Conservation (phyloP, 2,797 vertebrate species). For the Eulemur rubriventer region DNA sequence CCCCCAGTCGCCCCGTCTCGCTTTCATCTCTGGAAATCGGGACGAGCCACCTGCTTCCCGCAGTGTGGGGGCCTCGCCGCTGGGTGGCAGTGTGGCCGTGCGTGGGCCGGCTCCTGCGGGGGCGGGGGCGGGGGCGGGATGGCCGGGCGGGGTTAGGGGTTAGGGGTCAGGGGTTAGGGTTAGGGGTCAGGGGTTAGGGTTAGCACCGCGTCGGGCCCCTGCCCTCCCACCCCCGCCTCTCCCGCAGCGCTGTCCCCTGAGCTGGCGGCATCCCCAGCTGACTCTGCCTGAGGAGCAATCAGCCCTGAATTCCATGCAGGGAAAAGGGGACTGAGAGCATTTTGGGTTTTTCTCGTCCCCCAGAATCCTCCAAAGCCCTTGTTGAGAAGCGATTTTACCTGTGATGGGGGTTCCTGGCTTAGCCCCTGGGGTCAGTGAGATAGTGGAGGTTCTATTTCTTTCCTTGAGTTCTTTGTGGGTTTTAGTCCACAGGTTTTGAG, state of each 20-base stretch:
- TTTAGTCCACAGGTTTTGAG: background rate
- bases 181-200: too few relatives aligned
- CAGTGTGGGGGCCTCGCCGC: background rate
- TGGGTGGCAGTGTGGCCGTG: constrained; percentile 61
- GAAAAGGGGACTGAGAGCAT: background rate
- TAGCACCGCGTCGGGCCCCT: too few relatives aligned
- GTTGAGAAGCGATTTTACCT: background rate
- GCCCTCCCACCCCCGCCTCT: background rate
- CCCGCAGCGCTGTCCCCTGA: background rate
- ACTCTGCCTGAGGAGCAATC: too few relatives aligned
- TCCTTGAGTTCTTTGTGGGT: background rate
- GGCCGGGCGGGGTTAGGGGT: too few relatives aligned
- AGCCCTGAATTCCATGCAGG: background rate
- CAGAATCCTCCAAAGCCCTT: background rate
- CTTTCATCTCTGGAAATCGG: background rate
- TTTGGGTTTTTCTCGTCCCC: background rate
- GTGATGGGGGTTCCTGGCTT: fast-evolving
- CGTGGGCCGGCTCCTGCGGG: background rate
- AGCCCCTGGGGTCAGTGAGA: background rate
- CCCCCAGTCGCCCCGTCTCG: too few relatives aligned
- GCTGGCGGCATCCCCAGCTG: background rate
- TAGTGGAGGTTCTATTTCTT: fast-evolving
- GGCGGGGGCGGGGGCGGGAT: background rate
- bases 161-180: too few relatives aligned
- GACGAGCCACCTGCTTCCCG: background rate